Evolutionary conservation across 2,888 invertebrate genomes (phyloP).

Genomic region (Strigamia maritima): DNA sequence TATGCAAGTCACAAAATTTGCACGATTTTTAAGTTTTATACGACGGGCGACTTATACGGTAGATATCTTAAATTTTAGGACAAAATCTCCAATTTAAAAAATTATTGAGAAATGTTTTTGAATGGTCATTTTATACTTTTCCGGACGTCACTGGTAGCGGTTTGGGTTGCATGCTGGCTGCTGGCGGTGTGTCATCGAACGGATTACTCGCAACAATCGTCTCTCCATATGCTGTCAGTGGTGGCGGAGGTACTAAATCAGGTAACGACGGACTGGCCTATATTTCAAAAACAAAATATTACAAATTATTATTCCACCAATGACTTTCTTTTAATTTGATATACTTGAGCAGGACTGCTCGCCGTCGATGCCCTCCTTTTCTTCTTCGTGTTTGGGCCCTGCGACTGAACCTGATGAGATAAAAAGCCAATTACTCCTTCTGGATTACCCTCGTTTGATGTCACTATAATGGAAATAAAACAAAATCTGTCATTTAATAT

Average conservation of each 20-base stretch:
- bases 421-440: conserved; percentile 38
- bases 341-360: conserved; percentile 40
- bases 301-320: too few species aligned
- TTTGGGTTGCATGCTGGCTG: conserved; percentile 48
- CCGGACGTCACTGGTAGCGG: conserved; percentile 89
- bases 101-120: background rate
- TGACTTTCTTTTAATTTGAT: too few species aligned
- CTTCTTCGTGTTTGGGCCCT: conserved; percentile 80
- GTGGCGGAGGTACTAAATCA: conserved; percentile 75
- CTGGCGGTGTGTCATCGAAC: conserved; percentile 79
- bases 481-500: too few species aligned
- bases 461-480: too few species aligned
- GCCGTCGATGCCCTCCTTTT: conserved; percentile 65
- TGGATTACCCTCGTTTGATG: conserved; percentile 41
- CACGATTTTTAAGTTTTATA: too few species aligned
- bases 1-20: too few species aligned
- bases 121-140: conserved; percentile 66
- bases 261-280: conserved; percentile 59
- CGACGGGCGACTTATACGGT: too few species aligned
- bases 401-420: conserved; percentile 53
- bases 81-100: too few species aligned
- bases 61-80: too few species aligned
- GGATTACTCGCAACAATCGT: conserved; percentile 93
- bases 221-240: conserved; percentile 70
- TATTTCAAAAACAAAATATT: background rate